phyloP scores from a whole-genome alignment of 2,113 vertebrate genomes.

The Amphiprion percula region DNA sequence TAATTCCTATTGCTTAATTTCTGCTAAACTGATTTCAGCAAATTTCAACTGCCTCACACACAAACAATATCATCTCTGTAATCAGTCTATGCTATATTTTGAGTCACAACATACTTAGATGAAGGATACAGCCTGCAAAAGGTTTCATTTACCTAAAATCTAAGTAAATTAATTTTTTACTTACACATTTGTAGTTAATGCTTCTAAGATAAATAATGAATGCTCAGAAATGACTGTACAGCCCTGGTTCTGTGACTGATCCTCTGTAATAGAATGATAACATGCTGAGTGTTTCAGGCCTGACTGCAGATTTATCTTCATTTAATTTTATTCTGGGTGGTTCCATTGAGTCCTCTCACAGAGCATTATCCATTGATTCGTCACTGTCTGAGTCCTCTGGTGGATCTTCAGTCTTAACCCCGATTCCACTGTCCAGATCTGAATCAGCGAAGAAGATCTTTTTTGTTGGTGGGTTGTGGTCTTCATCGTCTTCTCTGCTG shows the following conservation, averaged over 20 bases:
- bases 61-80: slow-evolving; percentile 7
- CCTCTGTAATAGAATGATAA: background rate
- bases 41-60: background rate
- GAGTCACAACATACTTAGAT: slow-evolving; percentile 27
- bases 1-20: background rate
- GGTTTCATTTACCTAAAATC: background rate
- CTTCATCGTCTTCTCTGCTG: slow-evolving; percentile 13
- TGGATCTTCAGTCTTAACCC: slow-evolving; percentile 54
- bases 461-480: background rate
- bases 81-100: background rate
- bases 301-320: slow-evolving; percentile 2
- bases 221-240: background rate
- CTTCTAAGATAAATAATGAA: background rate
- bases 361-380: background rate
- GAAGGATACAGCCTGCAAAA: background rate
- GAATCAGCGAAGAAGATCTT: slow-evolving; percentile 49
- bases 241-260: background rate
- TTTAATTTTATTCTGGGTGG: slow-evolving; percentile 35
- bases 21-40: background rate
- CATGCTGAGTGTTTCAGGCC: background rate
- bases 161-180: background rate
- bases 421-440: slow-evolving; percentile 69
- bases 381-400: slow-evolving; percentile 32
- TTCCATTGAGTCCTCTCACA: slow-evolving; percentile 44
- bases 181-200: background rate